Percentiles rank a stretch among this genome's conserved stretches.
Conservation (phyloP, 2,113 vertebrate species). For the Nycticorax nycticorax region DNA sequence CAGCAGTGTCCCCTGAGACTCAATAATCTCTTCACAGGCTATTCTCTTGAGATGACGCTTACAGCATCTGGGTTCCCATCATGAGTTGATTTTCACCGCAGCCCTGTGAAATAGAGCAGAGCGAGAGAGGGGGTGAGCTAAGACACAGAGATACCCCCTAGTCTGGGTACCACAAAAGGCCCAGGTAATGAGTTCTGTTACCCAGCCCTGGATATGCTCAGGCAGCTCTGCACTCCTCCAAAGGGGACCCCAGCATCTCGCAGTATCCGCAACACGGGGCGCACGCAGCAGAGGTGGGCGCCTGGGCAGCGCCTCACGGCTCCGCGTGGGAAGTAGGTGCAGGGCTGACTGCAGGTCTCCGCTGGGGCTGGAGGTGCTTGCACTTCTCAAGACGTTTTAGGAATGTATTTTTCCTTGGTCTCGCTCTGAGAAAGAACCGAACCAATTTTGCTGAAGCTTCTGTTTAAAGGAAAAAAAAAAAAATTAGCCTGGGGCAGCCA, state of each 20-base stretch:
- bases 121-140: background rate
- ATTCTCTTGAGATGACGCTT: background rate
- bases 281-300: background rate
- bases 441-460: slow-evolving; percentile 24
- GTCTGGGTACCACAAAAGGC: background rate
- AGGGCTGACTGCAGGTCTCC: background rate
- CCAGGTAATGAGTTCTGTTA: background rate
- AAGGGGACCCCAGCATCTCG: background rate
- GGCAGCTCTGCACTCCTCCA: background rate
- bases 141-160: background rate
- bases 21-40: background rate
- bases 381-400: background rate
- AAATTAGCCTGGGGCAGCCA: background rate
- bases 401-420: background rate
- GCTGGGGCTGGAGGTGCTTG: background rate
- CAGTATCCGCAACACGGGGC: background rate
- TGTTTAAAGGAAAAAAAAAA: background rate
- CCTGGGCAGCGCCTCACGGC: background rate
- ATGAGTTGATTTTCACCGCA: background rate
- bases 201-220: background rate
- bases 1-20: background rate
- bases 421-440: background rate
- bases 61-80: background rate
- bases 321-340: accelerated
- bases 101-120: background rate